phyloP scores from a whole-genome alignment of 2,113 vertebrate genomes.

The Amphiprion percula region DNA sequence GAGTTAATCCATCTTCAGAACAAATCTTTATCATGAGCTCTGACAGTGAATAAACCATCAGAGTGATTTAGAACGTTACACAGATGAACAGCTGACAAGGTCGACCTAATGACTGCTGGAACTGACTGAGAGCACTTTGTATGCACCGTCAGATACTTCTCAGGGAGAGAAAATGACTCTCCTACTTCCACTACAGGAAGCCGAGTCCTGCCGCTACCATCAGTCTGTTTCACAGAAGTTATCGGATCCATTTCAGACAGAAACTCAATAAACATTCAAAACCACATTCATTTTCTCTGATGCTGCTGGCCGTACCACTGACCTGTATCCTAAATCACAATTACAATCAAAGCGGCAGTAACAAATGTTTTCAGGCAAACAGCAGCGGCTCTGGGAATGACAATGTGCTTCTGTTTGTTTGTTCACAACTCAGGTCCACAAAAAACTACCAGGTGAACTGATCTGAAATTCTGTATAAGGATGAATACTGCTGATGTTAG shows the following conservation, averaged over 20 bases:
- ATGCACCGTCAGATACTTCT: slow-evolving; percentile 31
- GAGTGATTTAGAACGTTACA: slow-evolving; percentile 50
- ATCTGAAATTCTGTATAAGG: too few species aligned
- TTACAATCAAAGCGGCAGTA: background rate
- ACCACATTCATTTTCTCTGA: background rate
- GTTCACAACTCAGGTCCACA: too few species aligned
- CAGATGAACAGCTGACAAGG: slow-evolving; percentile 65
- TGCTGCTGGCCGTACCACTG: background rate
- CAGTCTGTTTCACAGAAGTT: slow-evolving; percentile 30
- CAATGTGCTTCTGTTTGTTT: too few species aligned
- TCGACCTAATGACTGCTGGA: slow-evolving; percentile 50
- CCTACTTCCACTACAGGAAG: slow-evolving; percentile 10
- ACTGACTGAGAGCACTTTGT: slow-evolving; percentile 46
- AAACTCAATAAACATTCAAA: slow-evolving; percentile 31
- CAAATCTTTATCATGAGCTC: slow-evolving; percentile 52
- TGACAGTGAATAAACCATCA: slow-evolving; percentile 59
- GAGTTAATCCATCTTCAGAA: slow-evolving; percentile 62
- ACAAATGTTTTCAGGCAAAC: too few species aligned
- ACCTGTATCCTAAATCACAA: slow-evolving; percentile 1
- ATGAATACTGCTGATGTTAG: too few species aligned
- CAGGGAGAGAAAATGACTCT: slow-evolving; percentile 34
- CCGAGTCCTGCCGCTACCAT: slow-evolving; percentile 15
- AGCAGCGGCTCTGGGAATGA: too few species aligned
- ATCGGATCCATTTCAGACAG: slow-evolving; percentile 10
- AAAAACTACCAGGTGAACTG: too few species aligned